phyloP scores from a whole-genome alignment of 2,888 invertebrate genomes.

The Pyrrhia umbra region DNA sequence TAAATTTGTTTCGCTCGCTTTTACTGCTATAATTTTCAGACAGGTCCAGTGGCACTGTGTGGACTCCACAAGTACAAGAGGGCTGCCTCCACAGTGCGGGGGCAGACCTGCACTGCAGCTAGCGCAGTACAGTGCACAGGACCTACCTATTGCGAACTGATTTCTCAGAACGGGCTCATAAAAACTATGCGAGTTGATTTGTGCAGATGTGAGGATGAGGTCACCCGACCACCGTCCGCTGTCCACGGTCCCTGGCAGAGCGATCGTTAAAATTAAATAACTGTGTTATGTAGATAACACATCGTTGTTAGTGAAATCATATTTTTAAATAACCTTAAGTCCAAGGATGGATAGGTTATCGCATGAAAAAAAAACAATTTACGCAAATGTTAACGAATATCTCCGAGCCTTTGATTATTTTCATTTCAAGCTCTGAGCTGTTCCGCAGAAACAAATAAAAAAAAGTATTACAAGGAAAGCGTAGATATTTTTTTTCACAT shows the following conservation, averaged over 20 bases:
- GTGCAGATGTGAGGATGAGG: conserved; percentile 62
- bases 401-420: too few species aligned
- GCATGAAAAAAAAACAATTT: conserved; percentile 33
- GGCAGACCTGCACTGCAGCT: conserved; percentile 7
- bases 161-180: conserved; percentile 43
- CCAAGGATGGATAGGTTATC: conserved; percentile 49
- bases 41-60: not conserved
- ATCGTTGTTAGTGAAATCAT: conserved; percentile 29
- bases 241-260: conserved; percentile 13
- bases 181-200: conserved; percentile 39
- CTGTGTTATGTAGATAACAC: conserved; percentile 26
- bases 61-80: too few species aligned
- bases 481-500: too few species aligned
- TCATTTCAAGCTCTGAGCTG: too few species aligned
- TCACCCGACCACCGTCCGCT: conserved; percentile 43
- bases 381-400: conserved; percentile 5
- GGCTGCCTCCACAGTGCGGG: too few species aligned
- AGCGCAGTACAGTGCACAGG: conserved; percentile 1
- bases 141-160: conserved; percentile 4
- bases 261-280: conserved; percentile 23
- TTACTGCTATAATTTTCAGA: not conserved
- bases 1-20: not conserved
- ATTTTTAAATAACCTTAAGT: conserved; percentile 42
- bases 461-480: too few species aligned
- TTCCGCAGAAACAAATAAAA: not conserved